These are phyloP conservation scores for Drosophila ironensis DNA, from an alignment of 1,140 invertebrate genomes.

Conservation along the genomic window DNA sequence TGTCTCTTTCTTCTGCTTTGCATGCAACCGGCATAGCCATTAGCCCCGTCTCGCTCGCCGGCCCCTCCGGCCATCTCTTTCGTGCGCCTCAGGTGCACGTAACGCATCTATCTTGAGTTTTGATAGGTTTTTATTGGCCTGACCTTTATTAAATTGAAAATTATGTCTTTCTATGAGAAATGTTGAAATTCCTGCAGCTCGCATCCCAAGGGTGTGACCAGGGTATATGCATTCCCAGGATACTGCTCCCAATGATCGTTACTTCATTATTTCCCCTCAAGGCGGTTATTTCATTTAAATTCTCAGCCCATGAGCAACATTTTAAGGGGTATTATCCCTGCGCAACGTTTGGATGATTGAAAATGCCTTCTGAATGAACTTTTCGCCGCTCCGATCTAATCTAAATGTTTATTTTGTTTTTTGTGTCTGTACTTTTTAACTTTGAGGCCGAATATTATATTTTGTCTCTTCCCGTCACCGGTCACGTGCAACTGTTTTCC, in stretches of 20 bases:
- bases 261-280: too few relatives aligned
- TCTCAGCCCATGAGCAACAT: too few relatives aligned
- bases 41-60: background rate
- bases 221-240: background rate
- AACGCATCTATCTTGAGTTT: constrained; percentile 69
- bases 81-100: constrained; percentile 60
- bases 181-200: constrained; percentile 45
- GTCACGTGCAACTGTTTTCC: constrained; percentile 66
- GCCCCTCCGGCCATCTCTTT: background rate
- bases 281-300: too few relatives aligned
- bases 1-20: constrained; percentile 6
- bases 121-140: constrained; percentile 74
- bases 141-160: constrained; percentile 78
- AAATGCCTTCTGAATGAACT: constrained; percentile 61
- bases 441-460: constrained; percentile 18
- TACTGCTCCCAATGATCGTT: too few relatives aligned
- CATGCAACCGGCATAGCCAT: constrained; percentile 7
- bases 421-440: background rate
- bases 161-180: constrained; percentile 79
- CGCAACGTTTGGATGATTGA: too few relatives aligned
- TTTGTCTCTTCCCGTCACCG: constrained; percentile 8
- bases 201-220: too few relatives aligned
- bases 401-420: constrained; percentile 66
- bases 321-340: too few relatives aligned
- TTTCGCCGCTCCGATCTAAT: constrained; percentile 62